Conservation (phyloP, 1,140 invertebrate genomes). For the Elymnias hypermnestra region DNA sequence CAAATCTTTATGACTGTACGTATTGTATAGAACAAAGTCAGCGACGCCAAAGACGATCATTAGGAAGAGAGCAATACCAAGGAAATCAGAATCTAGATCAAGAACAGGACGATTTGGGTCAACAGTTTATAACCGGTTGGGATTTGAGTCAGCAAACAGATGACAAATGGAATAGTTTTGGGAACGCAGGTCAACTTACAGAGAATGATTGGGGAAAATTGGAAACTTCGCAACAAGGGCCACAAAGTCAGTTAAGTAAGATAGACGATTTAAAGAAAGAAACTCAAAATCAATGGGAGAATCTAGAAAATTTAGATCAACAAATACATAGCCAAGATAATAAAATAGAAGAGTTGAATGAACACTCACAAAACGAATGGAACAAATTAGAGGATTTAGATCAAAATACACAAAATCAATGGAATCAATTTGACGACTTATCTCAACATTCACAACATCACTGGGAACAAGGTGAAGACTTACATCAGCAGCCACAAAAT, state of each 20-base stretch:
- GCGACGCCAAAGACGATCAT: conserved; percentile 41
- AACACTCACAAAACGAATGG: conserved; percentile 28
- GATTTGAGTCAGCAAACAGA: conserved; percentile 37
- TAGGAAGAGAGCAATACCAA: conserved; percentile 24
- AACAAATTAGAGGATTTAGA: conserved; percentile 20
- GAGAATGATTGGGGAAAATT: conserved; percentile 33
- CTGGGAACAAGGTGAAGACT: background rate
- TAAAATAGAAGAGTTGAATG: conserved; percentile 5
- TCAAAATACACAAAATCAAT: conserved; percentile 28
- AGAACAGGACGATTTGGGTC: conserved; percentile 7
- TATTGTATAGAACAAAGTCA: conserved; percentile 49
- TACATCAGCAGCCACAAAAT: background rate
- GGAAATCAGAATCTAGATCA: conserved; percentile 7
- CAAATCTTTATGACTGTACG: conserved; percentile 18
- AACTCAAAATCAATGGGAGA: background rate
- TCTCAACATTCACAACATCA: background rate
- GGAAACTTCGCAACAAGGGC: conserved; percentile 39
- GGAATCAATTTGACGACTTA: conserved; percentile 32
- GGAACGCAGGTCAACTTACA: conserved; percentile 38
- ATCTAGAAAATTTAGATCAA: background rate
- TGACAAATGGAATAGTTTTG: conserved; percentile 22
- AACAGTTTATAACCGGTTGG: conserved; percentile 7
- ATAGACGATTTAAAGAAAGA: conserved; percentile 26
- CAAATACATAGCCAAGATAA: background rate
- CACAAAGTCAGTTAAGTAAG: conserved; percentile 27